Base-by-base conservation (phyloP, 2,888 invertebrate species). In the Standfussiana lucernea region DNA sequence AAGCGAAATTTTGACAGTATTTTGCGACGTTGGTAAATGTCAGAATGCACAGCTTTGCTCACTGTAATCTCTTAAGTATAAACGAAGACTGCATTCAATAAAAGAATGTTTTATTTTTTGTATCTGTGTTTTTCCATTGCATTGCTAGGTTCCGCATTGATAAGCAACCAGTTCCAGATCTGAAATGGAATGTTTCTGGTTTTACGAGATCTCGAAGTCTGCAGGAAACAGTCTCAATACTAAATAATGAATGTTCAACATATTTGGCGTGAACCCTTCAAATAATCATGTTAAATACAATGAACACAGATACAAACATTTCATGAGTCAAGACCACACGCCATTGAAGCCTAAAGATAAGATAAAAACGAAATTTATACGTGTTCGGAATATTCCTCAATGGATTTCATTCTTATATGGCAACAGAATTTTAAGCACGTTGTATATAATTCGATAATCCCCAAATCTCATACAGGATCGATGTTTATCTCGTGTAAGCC, bases 321-420 rank as follows among this genome's bases (percentile, higher is more conserved):
- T 71, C 32, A n/a, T 67, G 37, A 28, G 50, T 37, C 56, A 62
- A 53, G 28, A 74, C 72, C n/a, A 72, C 79, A 74, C 62, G 66
- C 21, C 62, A 45, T 50, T 84, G 24, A 64, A 67, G 24, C 21
- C 32, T 21, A 45, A 37, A 72, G 81, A 85, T 81, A 83, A 81
- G 82, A 85, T 85, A 81, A 83, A 83, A 72, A 72, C 35, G 1
- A 50, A 75, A 80, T 85, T 67, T 81, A 81, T 81, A 50, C 50
- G 45, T 81, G 56, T 24, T 32, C 53, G 35, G 59, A 82, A 74
- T 75, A 82, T 21, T 79, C 40, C 24, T 75, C 75, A 79, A 78
- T 61, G 78, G 59, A 79, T 76, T 67, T 47, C 75, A 50, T 77
- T 73, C n/a, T 77, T 81, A 53, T 74, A 75, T 45, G 64, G 64